Base-by-base conservation (phyloP, 2,888 invertebrate species). In the Agonopterix heracliana region DNA sequence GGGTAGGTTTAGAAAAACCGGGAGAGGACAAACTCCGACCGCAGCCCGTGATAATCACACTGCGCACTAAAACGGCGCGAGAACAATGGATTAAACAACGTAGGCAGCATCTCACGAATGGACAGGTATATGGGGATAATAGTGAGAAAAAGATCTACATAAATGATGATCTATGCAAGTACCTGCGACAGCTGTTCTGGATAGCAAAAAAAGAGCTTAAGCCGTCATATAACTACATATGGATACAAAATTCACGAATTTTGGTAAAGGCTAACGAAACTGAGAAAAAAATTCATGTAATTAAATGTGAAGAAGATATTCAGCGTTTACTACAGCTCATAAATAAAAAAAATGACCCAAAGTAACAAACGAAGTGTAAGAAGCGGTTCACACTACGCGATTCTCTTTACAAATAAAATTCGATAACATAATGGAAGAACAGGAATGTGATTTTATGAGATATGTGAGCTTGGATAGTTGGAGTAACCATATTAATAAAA, bases 1-100 rank as follows among this genome's bases (percentile, higher is more conserved):
- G 53, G 53, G 53, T 53, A 50, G 53, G 53, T 1, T 12, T 11
- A 41, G 34, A 48, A 47, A 50, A 50, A 46, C 1, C 12, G 3
- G n/a, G 9, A 1, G 41, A 49, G n/a, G 47, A 14, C 7, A 9
- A 40, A 17, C 41, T 10, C n/a, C 9, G 34, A 10, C 41, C 46
- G 9, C 43, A 42, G 10, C 38, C 44, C 3, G 36, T 51, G 4
- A 8, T 44, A 2, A 47, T 52, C 9, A 49, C 46, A 1, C 34
- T 52, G 2, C 12, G 36, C 8, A 34, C 47, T 2, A 34, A 11
- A 35, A 10, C 3, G 8, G 47, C 42, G 2, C 42, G 43, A 7
- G 2, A 42, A 3, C 10, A 42, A 0, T 47, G 47, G 47, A 2
- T 46, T n/a, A 4, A n/a, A 26, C n/a, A 10, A 26, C 5, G 41